Conservation (phyloP, 2,113 vertebrate species). For the Mustela lutreola region DNA sequence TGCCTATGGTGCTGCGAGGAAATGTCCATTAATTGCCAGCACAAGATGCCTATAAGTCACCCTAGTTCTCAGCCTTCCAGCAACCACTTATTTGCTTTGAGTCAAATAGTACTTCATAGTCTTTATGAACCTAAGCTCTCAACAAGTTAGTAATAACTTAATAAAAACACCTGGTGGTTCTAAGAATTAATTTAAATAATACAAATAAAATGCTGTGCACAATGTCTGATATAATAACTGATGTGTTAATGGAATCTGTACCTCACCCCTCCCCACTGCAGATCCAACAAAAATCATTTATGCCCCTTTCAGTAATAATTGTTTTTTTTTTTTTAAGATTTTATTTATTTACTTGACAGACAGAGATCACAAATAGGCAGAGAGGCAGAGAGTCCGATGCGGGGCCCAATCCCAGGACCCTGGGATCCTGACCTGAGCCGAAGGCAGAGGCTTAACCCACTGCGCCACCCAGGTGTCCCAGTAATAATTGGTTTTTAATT, state of each 20-base stretch:
- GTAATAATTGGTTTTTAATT: background rate
- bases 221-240: background rate
- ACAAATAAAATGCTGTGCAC: background rate
- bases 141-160: background rate
- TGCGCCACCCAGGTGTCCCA: too few relatives aligned
- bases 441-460: too few relatives aligned
- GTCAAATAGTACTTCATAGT: background rate
- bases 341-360: too few relatives aligned
- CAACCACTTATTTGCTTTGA: background rate
- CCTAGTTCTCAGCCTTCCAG: background rate
- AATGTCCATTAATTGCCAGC: background rate
- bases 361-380: too few relatives aligned
- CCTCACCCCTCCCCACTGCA: rapidly evolving
- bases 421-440: too few relatives aligned
- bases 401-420: too few relatives aligned
- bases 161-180: background rate
- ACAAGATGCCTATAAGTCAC: background rate
- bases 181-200: background rate
- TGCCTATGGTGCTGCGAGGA: background rate
- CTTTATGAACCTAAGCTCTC: background rate
- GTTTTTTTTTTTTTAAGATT: too few relatives aligned
- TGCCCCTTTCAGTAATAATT: background rate
- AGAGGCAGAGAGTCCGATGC: too few relatives aligned
- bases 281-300: background rate
- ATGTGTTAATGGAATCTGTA: background rate